Evolutionary conservation across 2,113 vertebrate genomes (phyloP), one percentile per base, ranked within the genome.

Genomic region (Syrmaticus mikado): DNA sequence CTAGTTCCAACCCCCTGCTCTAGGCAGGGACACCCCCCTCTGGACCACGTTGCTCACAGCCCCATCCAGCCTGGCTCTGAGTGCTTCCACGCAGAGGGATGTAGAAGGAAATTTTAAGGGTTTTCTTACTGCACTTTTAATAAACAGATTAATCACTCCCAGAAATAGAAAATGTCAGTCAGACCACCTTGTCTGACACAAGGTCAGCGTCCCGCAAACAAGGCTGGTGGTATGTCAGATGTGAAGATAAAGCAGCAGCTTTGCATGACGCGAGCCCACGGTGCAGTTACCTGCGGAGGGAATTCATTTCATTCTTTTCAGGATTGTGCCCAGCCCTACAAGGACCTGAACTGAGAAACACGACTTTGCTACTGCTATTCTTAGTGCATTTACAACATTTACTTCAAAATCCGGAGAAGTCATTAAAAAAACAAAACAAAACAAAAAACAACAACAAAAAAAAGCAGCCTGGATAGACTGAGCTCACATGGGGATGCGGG

Each of bases 121-220:
- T 93, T 94, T 94, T 96, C 86, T 92, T 57, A 88, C 43, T 25
- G 40, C 85, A 79, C 91, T 94, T 95, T 78, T 94, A 94, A 94
- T 91, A 96, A 96, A 96, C 94, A 96, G 92, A 97, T 94, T 95
- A 97, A 97, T 97, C 89, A 97, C 94, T 88, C 88, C 93, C 96
- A 96, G 97, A 94, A 96, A 96, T 87, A 96, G 92, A 94, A 94
- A 94, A 94, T 20, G 61, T 72, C 89, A 75, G 53, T 76, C 80
- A 55, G 90, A 93, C 87, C 89, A 78, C 89, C 82, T 34, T 66
- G 73, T 79, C 52, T 62, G 65, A 92, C 90, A 83, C 46, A 19
- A 86, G 95, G 91, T 94, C 94, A 96, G 75, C 89, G 81, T 46
- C 93, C 70, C 67, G 81, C 84, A 64, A 89, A 92, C 19, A 61